These are phyloP conservation scores for Phengaris alcon DNA, from an alignment of 2,888 invertebrate genomes.

Conservation along the genomic window DNA sequence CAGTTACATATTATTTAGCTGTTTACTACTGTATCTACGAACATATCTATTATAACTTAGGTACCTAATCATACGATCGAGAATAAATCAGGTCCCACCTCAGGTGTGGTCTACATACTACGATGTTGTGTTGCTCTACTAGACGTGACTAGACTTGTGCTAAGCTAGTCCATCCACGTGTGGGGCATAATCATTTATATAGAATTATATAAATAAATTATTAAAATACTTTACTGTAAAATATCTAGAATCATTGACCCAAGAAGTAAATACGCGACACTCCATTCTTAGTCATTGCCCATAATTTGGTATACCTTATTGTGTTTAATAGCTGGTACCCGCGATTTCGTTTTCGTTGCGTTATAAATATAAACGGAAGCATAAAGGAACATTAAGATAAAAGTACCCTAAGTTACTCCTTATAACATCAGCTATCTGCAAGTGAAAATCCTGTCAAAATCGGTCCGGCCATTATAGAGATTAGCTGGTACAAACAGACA, in stretches of 20 bases:
- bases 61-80: background rate
- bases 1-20: background rate
- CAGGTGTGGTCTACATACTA: background rate
- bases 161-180: slow-evolving; percentile 3
- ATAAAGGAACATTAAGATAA: no score
- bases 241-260: background rate
- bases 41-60: background rate
- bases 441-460: no score
- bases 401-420: no score
- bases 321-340: no score
- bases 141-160: background rate
- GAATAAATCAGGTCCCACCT: slow-evolving; percentile 8
- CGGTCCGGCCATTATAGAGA: no score
- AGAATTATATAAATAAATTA: background rate
- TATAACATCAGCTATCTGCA: no score
- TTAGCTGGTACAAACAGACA: no score
- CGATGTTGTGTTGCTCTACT: background rate
- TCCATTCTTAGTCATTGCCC: no score
- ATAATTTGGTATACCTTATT: no score
- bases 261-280: no score
- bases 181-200: background rate
- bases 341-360: no score
- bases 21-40: background rate
- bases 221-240: background rate
- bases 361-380: no score